Conservation (phyloP, 2,888 invertebrate genomes). For the Dolichopus griseipennis region DNA sequence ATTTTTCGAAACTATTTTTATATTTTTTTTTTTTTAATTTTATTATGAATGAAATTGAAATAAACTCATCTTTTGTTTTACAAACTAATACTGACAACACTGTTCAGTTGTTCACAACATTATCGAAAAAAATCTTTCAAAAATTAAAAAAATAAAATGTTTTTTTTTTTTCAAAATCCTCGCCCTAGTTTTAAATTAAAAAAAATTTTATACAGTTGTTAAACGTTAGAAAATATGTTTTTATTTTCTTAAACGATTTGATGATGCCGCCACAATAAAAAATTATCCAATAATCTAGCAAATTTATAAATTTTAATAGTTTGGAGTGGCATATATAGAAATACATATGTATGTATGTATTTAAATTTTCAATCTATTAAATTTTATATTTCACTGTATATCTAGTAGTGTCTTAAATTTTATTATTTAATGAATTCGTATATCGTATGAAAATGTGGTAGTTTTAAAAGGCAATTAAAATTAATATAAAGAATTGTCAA, state of each 20-base stretch:
- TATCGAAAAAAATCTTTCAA: neutral
- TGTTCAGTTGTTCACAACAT: no score
- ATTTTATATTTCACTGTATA: no score
- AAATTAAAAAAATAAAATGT: neutral
- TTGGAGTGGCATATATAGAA: neutral
- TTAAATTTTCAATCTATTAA: no score
- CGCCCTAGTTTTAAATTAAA: neutral
- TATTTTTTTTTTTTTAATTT: neutral
- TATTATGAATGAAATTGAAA: neutral
- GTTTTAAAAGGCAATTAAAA: no score
- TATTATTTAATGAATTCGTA: no score
- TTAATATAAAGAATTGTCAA: no score
- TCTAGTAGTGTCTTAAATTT: no score
- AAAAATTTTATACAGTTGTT: neutral
- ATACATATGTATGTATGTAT: no score
- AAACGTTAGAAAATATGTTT: neutral
- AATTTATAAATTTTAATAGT: neutral
- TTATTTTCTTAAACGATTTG: neutral
- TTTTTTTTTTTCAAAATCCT: no score
- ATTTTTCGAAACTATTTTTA: no score
- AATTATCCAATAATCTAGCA: neutral
- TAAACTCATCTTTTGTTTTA: neutral
- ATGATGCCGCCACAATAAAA: conserved; percentile 2
- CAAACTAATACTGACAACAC: no score
- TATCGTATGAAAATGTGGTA: no score